Percentiles rank a stretch among this genome's conserved stretches.
Evolutionary conservation across 2,797 vertebrate species (phyloP).

Genomic region (Alfaro cultratus): DNA sequence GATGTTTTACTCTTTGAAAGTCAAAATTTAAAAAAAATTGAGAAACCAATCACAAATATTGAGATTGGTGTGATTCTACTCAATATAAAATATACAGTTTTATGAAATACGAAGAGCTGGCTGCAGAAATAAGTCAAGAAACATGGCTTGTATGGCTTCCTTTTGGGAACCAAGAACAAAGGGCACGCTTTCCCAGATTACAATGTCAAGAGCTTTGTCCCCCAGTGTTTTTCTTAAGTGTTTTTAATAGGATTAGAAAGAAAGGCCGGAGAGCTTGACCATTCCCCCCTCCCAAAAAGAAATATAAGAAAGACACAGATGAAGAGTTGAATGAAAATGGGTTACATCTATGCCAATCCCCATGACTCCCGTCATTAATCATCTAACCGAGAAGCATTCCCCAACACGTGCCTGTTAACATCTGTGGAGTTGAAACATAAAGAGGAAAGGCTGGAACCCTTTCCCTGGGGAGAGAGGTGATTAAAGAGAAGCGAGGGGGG

Average conservation of each 20-base stretch:
- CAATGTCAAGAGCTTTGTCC: conserved; percentile 65
- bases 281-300: conserved; percentile 6
- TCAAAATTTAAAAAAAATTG: background rate
- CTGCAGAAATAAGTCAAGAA: conserved; percentile 25
- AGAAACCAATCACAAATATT: background rate
- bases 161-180: conserved; percentile 18
- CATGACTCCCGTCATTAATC: conserved; percentile 67
- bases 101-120: background rate
- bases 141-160: conserved; percentile 43
- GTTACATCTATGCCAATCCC: conserved; percentile 35
- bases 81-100: conserved; percentile 7
- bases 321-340: conserved; percentile 41
- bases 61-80: background rate
- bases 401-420: conserved; percentile 62
- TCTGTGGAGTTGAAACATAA: conserved; percentile 45
- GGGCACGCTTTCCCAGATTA: conserved; percentile 60
- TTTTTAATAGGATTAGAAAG: conserved; percentile 78
- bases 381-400: conserved; percentile 67
- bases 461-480: conserved; percentile 48
- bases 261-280: conserved; percentile 62
- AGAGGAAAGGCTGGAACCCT: conserved; percentile 47
- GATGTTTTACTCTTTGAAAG: background rate
- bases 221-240: conserved; percentile 60
- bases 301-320: conserved; percentile 47
- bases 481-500: conserved; percentile 30